Conservation (phyloP, 92 coral and sea anemone genomes). For the Porites rus region DNA sequence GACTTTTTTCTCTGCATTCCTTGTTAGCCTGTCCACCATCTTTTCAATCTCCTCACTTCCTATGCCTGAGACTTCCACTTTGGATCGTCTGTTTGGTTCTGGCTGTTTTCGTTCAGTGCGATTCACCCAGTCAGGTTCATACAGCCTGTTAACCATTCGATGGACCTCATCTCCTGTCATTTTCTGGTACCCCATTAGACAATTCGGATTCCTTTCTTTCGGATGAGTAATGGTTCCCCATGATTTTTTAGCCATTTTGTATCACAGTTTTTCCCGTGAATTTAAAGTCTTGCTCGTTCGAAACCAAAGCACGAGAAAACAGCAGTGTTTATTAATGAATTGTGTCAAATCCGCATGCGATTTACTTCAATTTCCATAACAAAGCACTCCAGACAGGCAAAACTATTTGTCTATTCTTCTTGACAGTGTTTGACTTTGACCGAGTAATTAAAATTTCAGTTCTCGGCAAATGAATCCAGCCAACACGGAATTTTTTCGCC, state of each 20-base stretch:
- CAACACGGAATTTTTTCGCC: neutral
- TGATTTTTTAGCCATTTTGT: slow-evolving; percentile 82
- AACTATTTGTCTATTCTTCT: neutral
- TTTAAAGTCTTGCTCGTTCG: neutral
- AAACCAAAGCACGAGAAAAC: neutral
- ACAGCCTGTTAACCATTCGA: slow-evolving; percentile 76
- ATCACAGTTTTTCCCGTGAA: neutral
- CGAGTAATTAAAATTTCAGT: neutral
- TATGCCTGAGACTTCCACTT: slow-evolving; percentile 72
- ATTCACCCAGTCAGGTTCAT: slow-evolving; percentile 80
- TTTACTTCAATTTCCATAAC: slow-evolving; percentile 10
- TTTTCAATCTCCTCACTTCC: slow-evolving; percentile 65
- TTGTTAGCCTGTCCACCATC: slow-evolving; percentile 80
- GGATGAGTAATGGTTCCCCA: slow-evolving; percentile 99
- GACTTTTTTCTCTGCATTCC: slow-evolving; percentile 74
- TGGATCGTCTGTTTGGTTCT: slow-evolving; percentile 49
- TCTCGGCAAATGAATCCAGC: neutral
- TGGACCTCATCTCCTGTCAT: slow-evolving; percentile 66
- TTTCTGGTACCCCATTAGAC: slow-evolving; percentile 86
- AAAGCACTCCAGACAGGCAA: slow-evolving; percentile 6
- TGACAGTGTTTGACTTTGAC: neutral
- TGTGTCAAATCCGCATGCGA: neutral
- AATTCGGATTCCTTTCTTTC: slow-evolving; percentile 82
- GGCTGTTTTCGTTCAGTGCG: slow-evolving; percentile 61
- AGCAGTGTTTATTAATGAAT: neutral